Base-by-base conservation (phyloP, 1,140 invertebrate genomes). In the Meteorus sp. region DNA sequence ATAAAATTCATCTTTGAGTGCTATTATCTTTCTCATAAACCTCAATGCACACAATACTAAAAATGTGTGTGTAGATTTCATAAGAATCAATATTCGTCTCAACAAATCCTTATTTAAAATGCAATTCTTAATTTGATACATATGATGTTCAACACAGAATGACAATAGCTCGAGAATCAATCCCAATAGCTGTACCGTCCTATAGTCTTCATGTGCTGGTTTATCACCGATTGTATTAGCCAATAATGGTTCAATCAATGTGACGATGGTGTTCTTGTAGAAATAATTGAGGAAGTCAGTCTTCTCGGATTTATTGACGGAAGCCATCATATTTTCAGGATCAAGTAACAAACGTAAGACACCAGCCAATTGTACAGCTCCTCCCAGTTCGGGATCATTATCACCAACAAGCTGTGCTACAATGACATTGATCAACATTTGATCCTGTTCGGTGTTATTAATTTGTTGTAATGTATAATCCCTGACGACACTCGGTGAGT, bases 81-180 rank as follows among this genome's bases (percentile, higher is more conserved):
- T 95, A 41, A 99, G 84, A 59, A 99, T 93, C 60, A 99, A 83
- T 75, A 99, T 94, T 78, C 92, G 86, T 74, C 92, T 88, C 50
- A 99, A 84, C 61, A 99, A 84, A 83, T 99, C 95, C 83, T 97
- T 98, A 78, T 94, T 94, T 64, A 99, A 86, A 76, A 99, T 92
- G 79, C 94, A 98, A 73, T 97, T 98, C 77, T 98, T 98, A 73
- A 99, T 97, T 79, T 99, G 95, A 83, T 97, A 98, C 43, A 93
- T 94, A 81, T 99, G 98, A 84, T 99, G 96, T 80, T 99, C 97
- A n/a, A 99, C 95, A 81, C 97, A 99, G 79, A 99, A 99, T n/a
- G 94, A 94, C 48, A 99, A 82, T 64, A 99, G 82, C 77, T 99
- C 97, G 55, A 99, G 77, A 39, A 99, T 95, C 48, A 99, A 82